A percentile compares a stretch with the other conserved stretches of the same genome.
phyloP scores from a whole-genome alignment of 2,797 vertebrate genomes.

The Bradypodion ventrale region DNA sequence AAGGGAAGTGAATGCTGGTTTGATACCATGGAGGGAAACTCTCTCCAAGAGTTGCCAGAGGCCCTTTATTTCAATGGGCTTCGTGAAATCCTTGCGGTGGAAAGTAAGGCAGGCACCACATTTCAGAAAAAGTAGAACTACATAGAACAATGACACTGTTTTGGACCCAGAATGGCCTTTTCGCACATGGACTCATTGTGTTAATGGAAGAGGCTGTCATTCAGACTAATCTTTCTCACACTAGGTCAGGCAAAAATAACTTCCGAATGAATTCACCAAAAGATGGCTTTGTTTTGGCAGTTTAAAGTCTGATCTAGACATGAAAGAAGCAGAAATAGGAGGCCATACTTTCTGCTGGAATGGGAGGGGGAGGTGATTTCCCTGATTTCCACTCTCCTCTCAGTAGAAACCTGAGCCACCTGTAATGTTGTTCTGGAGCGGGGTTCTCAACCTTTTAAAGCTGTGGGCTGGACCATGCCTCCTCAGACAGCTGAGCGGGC shows the following conservation, averaged over 20 bases:
- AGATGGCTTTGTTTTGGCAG: too few relatives aligned
- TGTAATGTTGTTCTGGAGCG: background rate
- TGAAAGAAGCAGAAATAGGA: too few relatives aligned
- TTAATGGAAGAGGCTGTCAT: background rate
- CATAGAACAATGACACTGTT: background rate
- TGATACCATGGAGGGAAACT: conserved; percentile 62
- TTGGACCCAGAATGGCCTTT: background rate
- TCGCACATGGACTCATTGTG: background rate
- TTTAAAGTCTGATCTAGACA: too few relatives aligned
- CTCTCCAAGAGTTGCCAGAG: conserved; percentile 45
- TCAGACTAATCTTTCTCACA: too few relatives aligned
- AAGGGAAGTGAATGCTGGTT: conserved; percentile 59
- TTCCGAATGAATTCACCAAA: too few relatives aligned
- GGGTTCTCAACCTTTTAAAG: too few relatives aligned
- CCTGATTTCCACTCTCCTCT: background rate
- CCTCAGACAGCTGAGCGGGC: too few relatives aligned
- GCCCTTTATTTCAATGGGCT: background rate
- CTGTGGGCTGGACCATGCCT: too few relatives aligned
- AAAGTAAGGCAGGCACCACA: background rate
- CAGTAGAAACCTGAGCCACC: too few relatives aligned
- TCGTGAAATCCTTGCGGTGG: background rate
- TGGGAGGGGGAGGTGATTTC: background rate
- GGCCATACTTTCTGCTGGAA: too few relatives aligned
- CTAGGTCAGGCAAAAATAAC: too few relatives aligned
- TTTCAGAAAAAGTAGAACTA: background rate